A percentile compares a stretch with the other conserved stretches of the same genome.
These are phyloP conservation scores for Lordiphosa fenestrarum DNA, from an alignment of 2,888 invertebrate genomes.

Conservation along the genomic window DNA sequence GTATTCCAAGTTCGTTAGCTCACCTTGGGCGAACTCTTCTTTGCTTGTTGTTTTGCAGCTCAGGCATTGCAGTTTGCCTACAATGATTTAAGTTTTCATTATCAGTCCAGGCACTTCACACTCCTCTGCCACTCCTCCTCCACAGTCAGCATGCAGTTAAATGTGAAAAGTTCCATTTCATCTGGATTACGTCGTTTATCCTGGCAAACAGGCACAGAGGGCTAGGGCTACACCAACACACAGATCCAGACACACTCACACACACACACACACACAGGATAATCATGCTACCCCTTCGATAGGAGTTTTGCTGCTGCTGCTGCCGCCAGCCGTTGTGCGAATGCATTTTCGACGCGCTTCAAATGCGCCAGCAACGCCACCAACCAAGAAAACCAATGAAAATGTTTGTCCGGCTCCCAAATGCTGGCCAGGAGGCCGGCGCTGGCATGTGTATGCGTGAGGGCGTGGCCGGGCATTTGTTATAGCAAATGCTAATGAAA, in stretches of 20 bases:
- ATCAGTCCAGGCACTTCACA: slow-evolving; percentile 43
- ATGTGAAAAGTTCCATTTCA: slow-evolving; percentile 73
- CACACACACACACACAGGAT: slow-evolving; percentile 27
- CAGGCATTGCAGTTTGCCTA: slow-evolving; percentile 47
- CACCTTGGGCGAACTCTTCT: background rate
- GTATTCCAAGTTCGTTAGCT: slow-evolving; percentile 1
- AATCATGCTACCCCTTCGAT: slow-evolving; percentile 57
- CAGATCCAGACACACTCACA: slow-evolving; percentile 8
- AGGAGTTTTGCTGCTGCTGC: slow-evolving; percentile 34
- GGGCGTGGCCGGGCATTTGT: slow-evolving; percentile 23
- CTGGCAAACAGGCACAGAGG: slow-evolving; percentile 59
- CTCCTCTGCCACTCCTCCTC: slow-evolving; percentile 10
- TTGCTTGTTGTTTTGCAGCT: slow-evolving; percentile 10
- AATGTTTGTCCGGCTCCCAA: slow-evolving; percentile 54
- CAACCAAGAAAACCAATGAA: slow-evolving; percentile 56
- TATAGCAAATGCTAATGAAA: slow-evolving; percentile 25
- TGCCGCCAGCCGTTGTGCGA: slow-evolving; percentile 36
- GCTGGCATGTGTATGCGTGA: slow-evolving; percentile 6
- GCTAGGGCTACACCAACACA: background rate
- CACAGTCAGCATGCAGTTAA: slow-evolving; percentile 49
- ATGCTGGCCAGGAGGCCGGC: slow-evolving; percentile 22
- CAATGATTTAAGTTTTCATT: slow-evolving; percentile 75
- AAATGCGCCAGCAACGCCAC: slow-evolving; percentile 30
- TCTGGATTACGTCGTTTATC: slow-evolving; percentile 71
- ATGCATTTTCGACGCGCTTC: slow-evolving; percentile 71